phyloP scores from a whole-genome alignment of 2,113 vertebrate genomes.

The Riparia riparia region DNA sequence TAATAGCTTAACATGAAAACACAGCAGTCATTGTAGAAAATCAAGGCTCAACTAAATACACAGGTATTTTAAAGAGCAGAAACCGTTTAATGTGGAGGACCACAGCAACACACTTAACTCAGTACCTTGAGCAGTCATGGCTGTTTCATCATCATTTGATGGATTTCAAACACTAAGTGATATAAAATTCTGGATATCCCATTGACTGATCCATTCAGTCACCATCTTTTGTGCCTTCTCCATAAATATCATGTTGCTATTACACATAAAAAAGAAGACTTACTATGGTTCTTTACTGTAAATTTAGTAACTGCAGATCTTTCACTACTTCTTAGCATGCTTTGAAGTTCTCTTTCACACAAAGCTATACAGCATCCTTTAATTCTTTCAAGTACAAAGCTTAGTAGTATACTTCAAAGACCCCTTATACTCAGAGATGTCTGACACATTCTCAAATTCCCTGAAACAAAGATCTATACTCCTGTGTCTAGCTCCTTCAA shows the following conservation, averaged over 20 bases:
- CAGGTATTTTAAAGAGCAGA: not conserved
- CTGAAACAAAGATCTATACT: slow-evolving; percentile 28
- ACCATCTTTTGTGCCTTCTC: not conserved
- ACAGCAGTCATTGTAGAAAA: not conserved
- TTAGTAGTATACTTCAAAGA: slow-evolving; percentile 31
- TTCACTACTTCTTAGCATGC: not conserved
- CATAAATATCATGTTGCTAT: not conserved
- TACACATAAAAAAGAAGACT: not conserved
- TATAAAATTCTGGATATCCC: not conserved
- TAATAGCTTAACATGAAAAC: not conserved
- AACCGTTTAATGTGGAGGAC: not conserved
- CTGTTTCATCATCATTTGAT: not conserved
- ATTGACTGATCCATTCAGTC: not conserved
- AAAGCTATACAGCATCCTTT: not conserved
- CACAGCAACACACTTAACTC: not conserved
- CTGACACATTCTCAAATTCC: slow-evolving; percentile 28
- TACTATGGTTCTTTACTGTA: not conserved
- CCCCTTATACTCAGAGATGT: not conserved
- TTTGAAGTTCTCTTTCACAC: slow-evolving; percentile 5
- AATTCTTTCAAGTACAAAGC: slow-evolving; percentile 16
- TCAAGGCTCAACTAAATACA: not conserved
- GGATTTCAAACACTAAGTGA: not conserved
- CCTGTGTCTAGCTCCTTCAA: not conserved
- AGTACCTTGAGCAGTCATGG: not conserved
- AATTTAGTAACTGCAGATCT: slow-evolving; percentile 13